phyloP scores from a whole-genome alignment of 2,888 invertebrate genomes.

The Pecten maximus region DNA sequence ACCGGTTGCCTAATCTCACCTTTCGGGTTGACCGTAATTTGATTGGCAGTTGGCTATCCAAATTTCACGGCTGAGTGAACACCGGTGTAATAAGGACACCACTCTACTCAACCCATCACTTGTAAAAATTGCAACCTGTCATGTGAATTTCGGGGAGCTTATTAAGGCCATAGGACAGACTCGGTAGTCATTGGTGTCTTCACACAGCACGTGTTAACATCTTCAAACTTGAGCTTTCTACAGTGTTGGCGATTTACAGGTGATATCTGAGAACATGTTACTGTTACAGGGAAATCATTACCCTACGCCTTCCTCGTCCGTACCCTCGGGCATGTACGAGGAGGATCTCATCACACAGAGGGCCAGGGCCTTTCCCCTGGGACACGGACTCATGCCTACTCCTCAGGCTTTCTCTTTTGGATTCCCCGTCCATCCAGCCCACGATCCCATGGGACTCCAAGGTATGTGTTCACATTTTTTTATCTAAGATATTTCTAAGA shows the following conservation, averaged over 20 bases:
- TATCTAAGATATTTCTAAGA: background rate
- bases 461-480: conserved; percentile 67
- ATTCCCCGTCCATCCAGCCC: conserved; percentile 80
- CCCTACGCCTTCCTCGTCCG: conserved; percentile 57
- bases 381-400: conserved; percentile 77
- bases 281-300: conserved; percentile 70
- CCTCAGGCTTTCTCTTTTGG: conserved; percentile 81
- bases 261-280: conserved; percentile 59
- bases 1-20: background rate
- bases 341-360: conserved; percentile 78
- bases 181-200: conserved; percentile 1
- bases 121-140: conserved; percentile 30
- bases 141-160: background rate
- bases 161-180: background rate
- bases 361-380: conserved; percentile 77
- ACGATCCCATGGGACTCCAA: conserved; percentile 79
- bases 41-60: conserved; percentile 32
- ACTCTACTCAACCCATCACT: conserved; percentile 25
- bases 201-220: conserved; percentile 36
- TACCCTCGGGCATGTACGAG: conserved; percentile 75
- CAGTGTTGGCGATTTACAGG: conserved; percentile 11
- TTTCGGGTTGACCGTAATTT: conserved; percentile 29
- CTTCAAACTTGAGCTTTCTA: background rate
- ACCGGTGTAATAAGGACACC: background rate
- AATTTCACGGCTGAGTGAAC: conserved; percentile 24